A percentile compares a stretch with the other conserved stretches of the same genome.
These are phyloP conservation scores for Phyllopteryx taeniolatus DNA, from an alignment of 2,113 vertebrate genomes.

Conservation along the genomic window DNA sequence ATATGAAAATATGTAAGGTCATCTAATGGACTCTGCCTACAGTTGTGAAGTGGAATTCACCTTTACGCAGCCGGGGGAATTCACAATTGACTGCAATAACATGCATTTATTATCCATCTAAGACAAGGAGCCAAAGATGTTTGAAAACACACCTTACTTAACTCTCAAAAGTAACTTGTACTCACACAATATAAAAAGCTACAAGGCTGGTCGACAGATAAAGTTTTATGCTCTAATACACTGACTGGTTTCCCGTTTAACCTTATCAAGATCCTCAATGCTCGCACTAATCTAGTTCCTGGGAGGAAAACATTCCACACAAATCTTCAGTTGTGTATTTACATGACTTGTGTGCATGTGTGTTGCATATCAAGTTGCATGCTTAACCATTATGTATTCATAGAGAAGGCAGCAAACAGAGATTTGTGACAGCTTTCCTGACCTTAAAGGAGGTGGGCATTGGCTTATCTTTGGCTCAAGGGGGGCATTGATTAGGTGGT, in stretches of 20 bases:
- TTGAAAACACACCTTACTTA: not conserved
- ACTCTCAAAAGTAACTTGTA: not conserved
- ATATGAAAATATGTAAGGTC: not conserved
- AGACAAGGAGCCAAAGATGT: not conserved
- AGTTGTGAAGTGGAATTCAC: not conserved
- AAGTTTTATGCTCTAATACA: conserved; percentile 62
- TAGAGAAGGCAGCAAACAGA: conserved; percentile 41
- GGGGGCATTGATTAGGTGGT: conserved; percentile 67
- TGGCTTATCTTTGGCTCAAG: conserved; percentile 55
- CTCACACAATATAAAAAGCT: not conserved
- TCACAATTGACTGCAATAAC: not conserved
- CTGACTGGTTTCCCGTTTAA: conserved; percentile 60
- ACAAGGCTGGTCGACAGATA: not conserved
- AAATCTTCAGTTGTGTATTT: conserved; percentile 23
- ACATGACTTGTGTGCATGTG: conserved; percentile 9
- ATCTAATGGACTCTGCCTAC: not conserved
- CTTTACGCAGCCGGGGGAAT: not conserved
- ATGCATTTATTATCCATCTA: not conserved
- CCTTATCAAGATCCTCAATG: conserved; percentile 61
- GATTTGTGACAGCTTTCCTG: conserved; percentile 39
- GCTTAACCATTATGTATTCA: conserved; percentile 18
- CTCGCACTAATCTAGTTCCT: conserved; percentile 53
- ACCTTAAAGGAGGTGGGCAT: conserved; percentile 51
- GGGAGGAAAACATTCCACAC: conserved; percentile 32
- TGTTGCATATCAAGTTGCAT: conserved; percentile 6